Base-by-base conservation (phyloP, 2,888 invertebrate genomes). In the Dastarcus helophoroides region DNA sequence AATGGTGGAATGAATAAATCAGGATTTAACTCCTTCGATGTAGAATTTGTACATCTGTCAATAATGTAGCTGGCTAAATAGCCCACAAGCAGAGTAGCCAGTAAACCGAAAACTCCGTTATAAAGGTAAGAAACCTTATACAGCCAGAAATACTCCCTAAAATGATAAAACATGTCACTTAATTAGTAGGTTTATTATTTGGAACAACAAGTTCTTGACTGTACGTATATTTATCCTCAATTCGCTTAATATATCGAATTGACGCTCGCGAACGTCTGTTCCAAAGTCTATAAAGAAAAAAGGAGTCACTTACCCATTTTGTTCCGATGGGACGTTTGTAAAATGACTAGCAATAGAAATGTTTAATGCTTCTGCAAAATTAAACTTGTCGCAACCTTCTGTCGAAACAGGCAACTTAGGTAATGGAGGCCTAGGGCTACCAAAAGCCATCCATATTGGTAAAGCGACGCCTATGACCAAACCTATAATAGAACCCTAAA, bases 381-480 rank as follows among this genome's bases (percentile, higher is more conserved):
- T 26, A 30, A 13, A n/a, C n/a, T 46, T 43, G 21, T 40, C 29
- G 37, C 82, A 83, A 17, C 73, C 73, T 3, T 65, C 69, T 1
- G 64, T 68, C 8, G 67, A 67, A 22, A 76, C 63, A 1, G 75
- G 70, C 22, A 83, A 51, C 26, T 59, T 64, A 4, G 58, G 56
- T 1, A 70, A 53, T 1, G 66, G 56, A 0, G 83, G 81, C 42
- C 79, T 78, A 0, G 86, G 79, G 3, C 75, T 73, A 0, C 88
- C 88, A 54, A 91, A 84, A 29, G 84, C 88, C 41, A 89, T 77
- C 84, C 85, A 86, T 24, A 89, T 64, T 2, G 79, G 75, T 30
- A 84, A 51, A 0, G 66, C 60, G 36, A 90, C 64, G 0, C 84
- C 79, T 3, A 63, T 47, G 0, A 76, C 26, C 2, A 84, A 58